phyloP scores from a whole-genome alignment of 92 coral and sea anemone species.

The Ricordea florida region DNA sequence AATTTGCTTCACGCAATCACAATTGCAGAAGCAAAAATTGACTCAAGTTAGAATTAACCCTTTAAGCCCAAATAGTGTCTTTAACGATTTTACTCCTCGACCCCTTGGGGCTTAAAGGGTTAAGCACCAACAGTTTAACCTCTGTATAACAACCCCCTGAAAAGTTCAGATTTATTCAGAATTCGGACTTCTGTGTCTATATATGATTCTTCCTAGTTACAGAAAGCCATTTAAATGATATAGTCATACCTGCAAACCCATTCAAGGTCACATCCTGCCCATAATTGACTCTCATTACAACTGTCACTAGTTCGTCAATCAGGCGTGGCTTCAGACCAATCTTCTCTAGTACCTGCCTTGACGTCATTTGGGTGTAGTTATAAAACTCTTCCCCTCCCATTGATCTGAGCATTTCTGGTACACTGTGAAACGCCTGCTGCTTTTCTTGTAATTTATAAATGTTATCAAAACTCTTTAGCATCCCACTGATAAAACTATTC shows the following conservation, averaged over 20 bases:
- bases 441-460: constrained; percentile 78
- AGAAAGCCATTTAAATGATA: no score
- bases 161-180: no score
- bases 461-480: constrained; percentile 72
- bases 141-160: no score
- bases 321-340: constrained; percentile 74
- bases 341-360: constrained; percentile 61
- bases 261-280: constrained; percentile 92
- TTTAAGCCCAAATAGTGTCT: no score
- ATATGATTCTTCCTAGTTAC: no score
- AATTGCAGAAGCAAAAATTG: no score
- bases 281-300: constrained; percentile 92
- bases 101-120: no score
- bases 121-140: no score
- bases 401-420: constrained; percentile 77
- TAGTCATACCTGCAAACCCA: constrained; percentile 92
- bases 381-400: constrained; percentile 88
- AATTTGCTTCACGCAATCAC: no score
- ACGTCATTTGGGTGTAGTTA: constrained; percentile 59
- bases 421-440: constrained; percentile 59
- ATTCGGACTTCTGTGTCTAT: no score
- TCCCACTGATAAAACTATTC: constrained; percentile 62
- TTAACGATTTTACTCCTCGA: no score
- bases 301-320: constrained; percentile 90
- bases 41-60: no score